Evolutionary conservation across 2,888 invertebrate genomes (phyloP), one percentile per base, ranked within the genome.

Genomic region (Caenorhabditis zanzibari): DNA sequence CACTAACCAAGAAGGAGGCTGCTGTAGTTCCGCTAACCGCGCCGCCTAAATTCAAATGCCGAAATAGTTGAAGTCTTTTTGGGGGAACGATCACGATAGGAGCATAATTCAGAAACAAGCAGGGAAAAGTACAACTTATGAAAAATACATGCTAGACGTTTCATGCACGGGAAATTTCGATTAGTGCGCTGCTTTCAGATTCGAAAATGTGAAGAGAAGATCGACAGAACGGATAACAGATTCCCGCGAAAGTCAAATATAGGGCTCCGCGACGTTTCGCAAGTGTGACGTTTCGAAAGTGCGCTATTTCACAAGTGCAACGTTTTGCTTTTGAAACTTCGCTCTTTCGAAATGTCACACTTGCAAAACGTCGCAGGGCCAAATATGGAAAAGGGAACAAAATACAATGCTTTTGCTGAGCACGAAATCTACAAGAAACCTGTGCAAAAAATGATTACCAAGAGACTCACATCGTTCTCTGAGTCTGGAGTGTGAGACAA

Each of bases 401-500:
- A n/a, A n/a, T n/a, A n/a, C n/a, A n/a, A n/a, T n/a, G n/a, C n/a
- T n/a, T n/a, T n/a, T n/a, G n/a, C n/a, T n/a, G n/a, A n/a, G n/a
- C n/a, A n/a, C n/a, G n/a, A n/a, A n/a, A n/a, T n/a, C 19, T 14
- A 54, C 14, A 4, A 14, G 35, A 28, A 35, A 14, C 2, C 10
- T 19, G 28, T 16, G 19, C 16, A 12, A 24, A 12, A 49, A 47
- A 47, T 19, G 9, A 66, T 38, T 49, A 52, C 26, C 47, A 35
- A 38, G 16, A 2, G 22, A 80, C 84, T 74, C 16, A 86, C 84
- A n/a, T 85, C 86, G 26, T 82, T 71, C 52, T 86, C 86, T 28
- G 79, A 81, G 61, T 86, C 86, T 19, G 86, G 86, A 24, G 86
- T 85, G 66, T 86, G 85, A 73, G 84, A 81, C 68, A 77, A 56